Evolutionary conservation across 2,113 vertebrate species (phyloP).

Genomic region (Clarias magur): DNA sequence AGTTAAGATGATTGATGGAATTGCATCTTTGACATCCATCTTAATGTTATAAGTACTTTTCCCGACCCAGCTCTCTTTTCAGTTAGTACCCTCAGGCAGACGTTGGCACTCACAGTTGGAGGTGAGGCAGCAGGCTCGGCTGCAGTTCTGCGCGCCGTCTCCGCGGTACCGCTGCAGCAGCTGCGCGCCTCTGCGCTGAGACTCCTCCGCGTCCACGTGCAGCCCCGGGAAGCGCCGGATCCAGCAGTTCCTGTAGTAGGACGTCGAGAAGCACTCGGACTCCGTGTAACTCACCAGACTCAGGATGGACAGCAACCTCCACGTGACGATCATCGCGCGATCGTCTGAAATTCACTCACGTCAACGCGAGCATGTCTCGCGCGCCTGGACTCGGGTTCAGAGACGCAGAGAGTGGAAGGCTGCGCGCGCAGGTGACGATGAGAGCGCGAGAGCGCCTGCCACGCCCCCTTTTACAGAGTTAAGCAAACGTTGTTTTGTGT

Average conservation of each 20-base stretch:
- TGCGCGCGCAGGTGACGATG: not conserved
- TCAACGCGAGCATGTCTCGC: constrained; percentile 12
- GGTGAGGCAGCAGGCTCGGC: constrained; percentile 83
- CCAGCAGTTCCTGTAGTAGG: constrained; percentile 91
- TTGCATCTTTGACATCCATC: not conserved
- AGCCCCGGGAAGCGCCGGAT: constrained; percentile 87
- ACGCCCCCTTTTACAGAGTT: not conserved
- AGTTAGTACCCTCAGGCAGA: not conserved
- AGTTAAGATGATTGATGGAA: not conserved
- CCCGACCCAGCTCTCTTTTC: not conserved
- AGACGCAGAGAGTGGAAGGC: not conserved
- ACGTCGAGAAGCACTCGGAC: constrained; percentile 78
- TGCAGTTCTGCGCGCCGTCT: constrained; percentile 80
- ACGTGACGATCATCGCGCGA: constrained; percentile 74
- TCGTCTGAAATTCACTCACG: constrained; percentile 52
- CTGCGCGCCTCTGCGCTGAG: constrained; percentile 81
- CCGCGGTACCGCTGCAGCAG: constrained; percentile 79
- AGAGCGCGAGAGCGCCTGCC: not conserved
- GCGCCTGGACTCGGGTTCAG: not conserved
- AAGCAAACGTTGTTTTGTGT: not conserved
- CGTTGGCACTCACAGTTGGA: constrained; percentile 70
- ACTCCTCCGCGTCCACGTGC: constrained; percentile 79
- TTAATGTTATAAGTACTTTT: not conserved
- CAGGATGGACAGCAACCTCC: constrained; percentile 71
- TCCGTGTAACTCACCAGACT: constrained; percentile 59